Evolutionary conservation across 2,888 invertebrate genomes (phyloP).

Genomic region (Thecophora atra): DNA sequence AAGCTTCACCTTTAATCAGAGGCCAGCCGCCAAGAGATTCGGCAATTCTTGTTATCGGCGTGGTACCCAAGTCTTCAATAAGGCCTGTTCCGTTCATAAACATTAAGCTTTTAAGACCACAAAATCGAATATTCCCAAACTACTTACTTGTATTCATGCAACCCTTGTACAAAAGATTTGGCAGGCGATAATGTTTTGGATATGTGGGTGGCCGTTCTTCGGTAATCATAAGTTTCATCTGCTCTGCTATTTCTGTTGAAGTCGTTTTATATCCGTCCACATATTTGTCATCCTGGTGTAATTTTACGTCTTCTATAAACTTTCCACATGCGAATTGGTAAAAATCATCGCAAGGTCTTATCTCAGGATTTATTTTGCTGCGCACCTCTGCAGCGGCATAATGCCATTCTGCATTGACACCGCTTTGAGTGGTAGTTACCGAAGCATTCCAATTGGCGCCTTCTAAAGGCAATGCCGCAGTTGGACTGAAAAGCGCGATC

Average conservation of each 20-base stretch:
- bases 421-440: slow-evolving; percentile 66
- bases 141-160: slow-evolving; percentile 67
- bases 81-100: slow-evolving; percentile 68
- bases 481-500: slow-evolving; percentile 71
- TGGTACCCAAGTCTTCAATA: slow-evolving; percentile 81
- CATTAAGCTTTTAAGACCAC: neutral
- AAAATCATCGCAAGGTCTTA: slow-evolving; percentile 82
- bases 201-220: slow-evolving; percentile 60
- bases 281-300: slow-evolving; percentile 80
- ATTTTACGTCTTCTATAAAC: slow-evolving; percentile 74
- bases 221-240: slow-evolving; percentile 63
- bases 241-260: slow-evolving; percentile 65
- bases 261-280: slow-evolving; percentile 64
- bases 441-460: slow-evolving; percentile 17
- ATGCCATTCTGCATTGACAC: slow-evolving; percentile 81
- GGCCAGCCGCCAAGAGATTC: slow-evolving; percentile 93
- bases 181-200: slow-evolving; percentile 64
- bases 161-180: slow-evolving; percentile 65
- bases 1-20: slow-evolving; percentile 77
- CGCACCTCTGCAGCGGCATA: slow-evolving; percentile 76
- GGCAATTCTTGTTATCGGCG: slow-evolving; percentile 78
- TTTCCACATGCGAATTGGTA: slow-evolving; percentile 80
- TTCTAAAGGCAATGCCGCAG: slow-evolving; percentile 45
- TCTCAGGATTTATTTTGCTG: slow-evolving; percentile 72
- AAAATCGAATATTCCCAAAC: too few relatives aligned